phyloP scores from a whole-genome alignment of 1,140 invertebrate species.

The Oedothorax gibbosus region DNA sequence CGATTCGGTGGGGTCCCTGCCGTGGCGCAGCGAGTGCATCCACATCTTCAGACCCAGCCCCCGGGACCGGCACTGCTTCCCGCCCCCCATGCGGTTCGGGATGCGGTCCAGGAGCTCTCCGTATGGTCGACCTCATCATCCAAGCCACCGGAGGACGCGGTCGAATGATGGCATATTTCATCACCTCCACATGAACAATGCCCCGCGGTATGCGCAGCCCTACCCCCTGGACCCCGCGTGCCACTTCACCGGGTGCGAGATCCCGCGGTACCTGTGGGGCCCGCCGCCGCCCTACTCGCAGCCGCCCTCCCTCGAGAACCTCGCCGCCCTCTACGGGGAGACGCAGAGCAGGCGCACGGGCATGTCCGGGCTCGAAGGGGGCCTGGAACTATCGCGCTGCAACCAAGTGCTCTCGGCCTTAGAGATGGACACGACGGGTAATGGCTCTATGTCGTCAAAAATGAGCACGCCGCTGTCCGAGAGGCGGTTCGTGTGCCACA shows the following conservation, averaged over 20 bases:
- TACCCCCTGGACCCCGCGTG: slow-evolving; percentile 23
- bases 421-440: slow-evolving; percentile 32
- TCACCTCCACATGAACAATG: slow-evolving; percentile 61
- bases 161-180: slow-evolving; percentile 64
- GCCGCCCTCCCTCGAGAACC: slow-evolving; percentile 68
- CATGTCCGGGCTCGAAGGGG: slow-evolving; percentile 15
- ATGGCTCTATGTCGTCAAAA: slow-evolving; percentile 53
- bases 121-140: slow-evolving; percentile 20
- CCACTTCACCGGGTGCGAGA: slow-evolving; percentile 62
- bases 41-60: slow-evolving; percentile 52
- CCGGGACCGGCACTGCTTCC: background rate
- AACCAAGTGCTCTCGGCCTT: slow-evolving; percentile 24
- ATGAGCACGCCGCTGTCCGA: slow-evolving; percentile 60
- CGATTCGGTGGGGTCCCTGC: slow-evolving; percentile 35
- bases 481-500: slow-evolving; percentile 59
- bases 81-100: slow-evolving; percentile 41
- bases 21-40: slow-evolving; percentile 57
- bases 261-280: slow-evolving; percentile 75
- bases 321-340: slow-evolving; percentile 64
- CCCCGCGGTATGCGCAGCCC: slow-evolving; percentile 38
- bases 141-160: slow-evolving; percentile 58
- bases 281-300: slow-evolving; percentile 81
- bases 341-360: slow-evolving; percentile 16
- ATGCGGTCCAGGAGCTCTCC: slow-evolving; percentile 50
- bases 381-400: slow-evolving; percentile 32